phyloP scores from a whole-genome alignment of 1,140 invertebrate genomes.

The Macrobrachium rosenbergii region DNA sequence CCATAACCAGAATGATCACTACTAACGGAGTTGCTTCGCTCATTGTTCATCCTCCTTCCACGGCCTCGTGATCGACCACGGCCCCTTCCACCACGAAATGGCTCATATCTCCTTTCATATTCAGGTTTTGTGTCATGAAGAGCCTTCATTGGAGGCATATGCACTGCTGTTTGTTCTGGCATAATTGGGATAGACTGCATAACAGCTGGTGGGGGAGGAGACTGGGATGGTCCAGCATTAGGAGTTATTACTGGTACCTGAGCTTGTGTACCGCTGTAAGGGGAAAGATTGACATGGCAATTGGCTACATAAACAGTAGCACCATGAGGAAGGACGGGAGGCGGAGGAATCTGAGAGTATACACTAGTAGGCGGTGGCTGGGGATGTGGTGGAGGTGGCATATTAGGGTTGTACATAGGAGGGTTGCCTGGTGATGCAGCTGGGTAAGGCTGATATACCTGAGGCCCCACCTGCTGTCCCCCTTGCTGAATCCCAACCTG shows the following conservation, averaged over 20 bases:
- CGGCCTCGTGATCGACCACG: conserved; percentile 42
- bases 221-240: conserved; percentile 51
- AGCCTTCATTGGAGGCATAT: conserved; percentile 33
- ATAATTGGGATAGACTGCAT: conserved; percentile 41
- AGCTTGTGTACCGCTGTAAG: conserved; percentile 38
- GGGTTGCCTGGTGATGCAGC: conserved; percentile 46
- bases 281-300: conserved; percentile 53
- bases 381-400: conserved; percentile 51
- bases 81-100: conserved; percentile 20
- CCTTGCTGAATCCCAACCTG: conserved; percentile 23
- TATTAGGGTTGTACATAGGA: conserved; percentile 52
- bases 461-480: conserved; percentile 31
- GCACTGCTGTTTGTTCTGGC: conserved; percentile 34
- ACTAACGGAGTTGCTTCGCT: conserved; percentile 33
- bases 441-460: conserved; percentile 53
- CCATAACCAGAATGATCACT: conserved; percentile 51
- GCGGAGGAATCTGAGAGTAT: conserved; percentile 50
- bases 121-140: conserved; percentile 39
- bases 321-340: conserved; percentile 51
- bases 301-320: conserved; percentile 57
- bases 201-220: conserved; percentile 41
- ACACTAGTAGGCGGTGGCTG: conserved; percentile 42
- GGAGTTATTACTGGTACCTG: conserved; percentile 43
- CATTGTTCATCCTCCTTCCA: conserved; percentile 36
- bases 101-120: conserved; percentile 43